These are phyloP conservation scores for Rhynchotus rufescens DNA, from an alignment of 2,797 vertebrate species.

Conservation along the genomic window DNA sequence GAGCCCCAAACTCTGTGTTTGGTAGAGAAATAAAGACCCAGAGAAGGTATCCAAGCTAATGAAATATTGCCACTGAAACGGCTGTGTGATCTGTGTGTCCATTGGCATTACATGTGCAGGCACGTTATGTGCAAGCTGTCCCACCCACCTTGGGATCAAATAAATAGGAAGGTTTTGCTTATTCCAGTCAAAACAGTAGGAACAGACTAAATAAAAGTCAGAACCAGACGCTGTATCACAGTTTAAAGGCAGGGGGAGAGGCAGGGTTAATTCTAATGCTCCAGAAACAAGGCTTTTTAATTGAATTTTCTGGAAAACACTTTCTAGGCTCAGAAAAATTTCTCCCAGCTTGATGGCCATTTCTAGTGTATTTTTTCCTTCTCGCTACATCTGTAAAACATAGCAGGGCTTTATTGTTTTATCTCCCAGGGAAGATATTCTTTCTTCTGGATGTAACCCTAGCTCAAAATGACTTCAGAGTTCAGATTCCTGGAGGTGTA, in stretches of 20 bases:
- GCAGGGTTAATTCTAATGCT: not conserved
- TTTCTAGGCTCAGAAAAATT: conserved; percentile 13
- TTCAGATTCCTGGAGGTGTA: conserved; percentile 75
- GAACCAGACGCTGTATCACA: not conserved
- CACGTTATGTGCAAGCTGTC: not conserved
- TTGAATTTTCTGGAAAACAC: conserved; percentile 43
- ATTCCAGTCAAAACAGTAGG: conserved; percentile 15
- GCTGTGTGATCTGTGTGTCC: not conserved
- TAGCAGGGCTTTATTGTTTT: conserved; percentile 68
- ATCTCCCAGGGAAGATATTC: conserved; percentile 71
- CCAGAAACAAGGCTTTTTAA: conserved; percentile 21
- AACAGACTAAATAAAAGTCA: conserved; percentile 44
- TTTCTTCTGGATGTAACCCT: conserved; percentile 68
- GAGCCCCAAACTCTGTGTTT: not conserved
- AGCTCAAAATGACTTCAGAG: conserved; percentile 65
- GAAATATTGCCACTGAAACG: not conserved
- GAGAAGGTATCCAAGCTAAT: not conserved
- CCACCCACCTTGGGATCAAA: not conserved
- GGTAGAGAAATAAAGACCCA: not conserved
- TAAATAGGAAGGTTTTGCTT: not conserved
- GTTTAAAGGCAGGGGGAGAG: conserved; percentile 4
- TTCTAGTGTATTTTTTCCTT: not conserved
- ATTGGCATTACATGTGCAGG: not conserved
- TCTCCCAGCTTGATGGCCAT: conserved; percentile 3
- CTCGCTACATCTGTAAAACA: conserved; percentile 69